Evolutionary conservation across 2,113 vertebrate genomes (phyloP).

Genomic region (Sander vitreus): DNA sequence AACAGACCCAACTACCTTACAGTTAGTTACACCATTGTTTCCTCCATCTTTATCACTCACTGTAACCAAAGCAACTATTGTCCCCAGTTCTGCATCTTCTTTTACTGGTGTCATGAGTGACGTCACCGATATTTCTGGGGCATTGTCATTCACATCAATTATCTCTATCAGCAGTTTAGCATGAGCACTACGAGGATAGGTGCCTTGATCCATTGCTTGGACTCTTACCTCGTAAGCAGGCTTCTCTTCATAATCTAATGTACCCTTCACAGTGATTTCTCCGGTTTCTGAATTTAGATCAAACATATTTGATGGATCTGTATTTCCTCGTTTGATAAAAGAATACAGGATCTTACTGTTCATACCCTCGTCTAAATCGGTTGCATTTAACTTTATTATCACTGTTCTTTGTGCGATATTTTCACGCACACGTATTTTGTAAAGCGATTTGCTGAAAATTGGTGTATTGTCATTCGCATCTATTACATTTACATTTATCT

Average conservation of each 20-base stretch:
- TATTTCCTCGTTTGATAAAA: constrained; percentile 82
- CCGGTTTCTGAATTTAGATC: constrained; percentile 83
- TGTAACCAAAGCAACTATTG: constrained; percentile 87
- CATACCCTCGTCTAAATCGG: constrained; percentile 81
- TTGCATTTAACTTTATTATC: constrained; percentile 72
- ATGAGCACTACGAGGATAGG: constrained; percentile 64
- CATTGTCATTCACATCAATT: constrained; percentile 90
- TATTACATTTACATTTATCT: constrained; percentile 66
- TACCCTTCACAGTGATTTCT: constrained; percentile 81
- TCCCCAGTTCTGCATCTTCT: constrained; percentile 85
- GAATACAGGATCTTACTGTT: constrained; percentile 74
- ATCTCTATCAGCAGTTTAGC: constrained; percentile 89
- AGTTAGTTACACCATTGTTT: constrained; percentile 64
- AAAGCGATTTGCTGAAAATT: constrained; percentile 65
- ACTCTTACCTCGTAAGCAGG: constrained; percentile 77
- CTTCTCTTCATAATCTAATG: constrained; percentile 84
- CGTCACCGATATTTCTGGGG: constrained; percentile 87
- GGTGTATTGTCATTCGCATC: constrained; percentile 81
- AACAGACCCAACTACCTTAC: constrained; percentile 44
- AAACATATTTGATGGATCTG: constrained; percentile 80
- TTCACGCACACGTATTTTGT: constrained; percentile 74
- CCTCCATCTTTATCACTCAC: constrained; percentile 86
- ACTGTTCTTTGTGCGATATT: constrained; percentile 38
- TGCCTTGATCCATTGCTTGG: constrained; percentile 73
- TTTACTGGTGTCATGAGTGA: constrained; percentile 85